Base-by-base conservation (phyloP, 2,888 invertebrate species). In the Dorcus hopei region DNA sequence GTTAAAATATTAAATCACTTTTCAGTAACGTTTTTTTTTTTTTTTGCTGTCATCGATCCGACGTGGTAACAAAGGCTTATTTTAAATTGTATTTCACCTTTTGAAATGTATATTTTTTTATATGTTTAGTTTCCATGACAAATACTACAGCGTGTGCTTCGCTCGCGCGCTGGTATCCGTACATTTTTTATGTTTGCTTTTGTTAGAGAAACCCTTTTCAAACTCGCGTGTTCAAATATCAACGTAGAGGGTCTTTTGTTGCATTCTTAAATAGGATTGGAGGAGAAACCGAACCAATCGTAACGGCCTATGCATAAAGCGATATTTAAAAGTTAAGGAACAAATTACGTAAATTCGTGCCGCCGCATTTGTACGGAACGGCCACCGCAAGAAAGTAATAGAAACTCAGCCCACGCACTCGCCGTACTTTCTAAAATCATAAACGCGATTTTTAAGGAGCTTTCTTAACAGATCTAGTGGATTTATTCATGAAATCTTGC, bases 401-500 rank as follows among this genome's bases (percentile, higher is more conserved):
- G 45, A 45, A 45, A 45, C 45, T 45, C 45, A 19, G 14, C 45
- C 45, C 45, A 45, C 45, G 45, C 45, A 45, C 16, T 45, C 45
- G 45, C 9, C 42, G 42, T 16, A 42, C 42, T 42, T 42, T 42
- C 42, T 42, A 42, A 42, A 42, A 42, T 42, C 42, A 42, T 42
- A 8, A 42, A 42, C 42, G 42, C 45, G 45, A 45, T 19, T 9
- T 23, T 45, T 19, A 45, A 45, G 19, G 23, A 45, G 14, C 45
- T 45, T 45, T 45, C 45, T 45, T 45, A 9, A 23, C 45, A 16
- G 45, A 45, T 45, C 45, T 11, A 19, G 45, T 45, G 9, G 16
- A 54, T 60, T 65, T 65, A 68, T 68, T 65, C 64, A 68, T 68
- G 63, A 68, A 68, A 66, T 65, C 65, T 62, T 57, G 57, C 58